Percentiles rank a stretch among this genome's conserved stretches.
phyloP scores from a whole-genome alignment of 2,797 vertebrate genomes.

The Siniperca undulata region DNA sequence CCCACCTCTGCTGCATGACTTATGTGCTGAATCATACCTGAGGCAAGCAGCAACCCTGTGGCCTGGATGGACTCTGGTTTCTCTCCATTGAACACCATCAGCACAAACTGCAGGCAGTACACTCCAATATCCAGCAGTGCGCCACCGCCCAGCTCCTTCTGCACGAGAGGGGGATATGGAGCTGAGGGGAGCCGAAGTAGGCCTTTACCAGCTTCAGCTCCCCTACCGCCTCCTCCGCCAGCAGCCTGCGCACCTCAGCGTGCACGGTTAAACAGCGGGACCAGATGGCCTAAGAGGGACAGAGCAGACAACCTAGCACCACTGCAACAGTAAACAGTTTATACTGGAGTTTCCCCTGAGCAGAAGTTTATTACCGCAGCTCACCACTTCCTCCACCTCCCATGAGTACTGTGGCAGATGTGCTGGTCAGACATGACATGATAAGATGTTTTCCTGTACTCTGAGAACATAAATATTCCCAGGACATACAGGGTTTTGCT shows the following conservation, averaged over 20 bases:
- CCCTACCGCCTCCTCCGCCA: conserved; percentile 80
- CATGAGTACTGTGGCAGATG: conserved; percentile 10
- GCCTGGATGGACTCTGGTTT: conserved; percentile 84
- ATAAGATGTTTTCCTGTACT: conserved; percentile 19
- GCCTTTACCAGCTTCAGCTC: conserved; percentile 83
- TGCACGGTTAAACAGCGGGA: conserved; percentile 85
- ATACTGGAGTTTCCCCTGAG: conserved; percentile 26
- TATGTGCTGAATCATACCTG: conserved; percentile 74
- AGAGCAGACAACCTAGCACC: conserved; percentile 36
- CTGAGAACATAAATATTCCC: conserved; percentile 1
- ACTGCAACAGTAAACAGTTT: conserved; percentile 8
- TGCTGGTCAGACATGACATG: conserved; percentile 16
- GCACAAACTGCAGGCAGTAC: conserved; percentile 87
- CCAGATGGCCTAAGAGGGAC: conserved; percentile 85
- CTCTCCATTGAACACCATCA: conserved; percentile 86
- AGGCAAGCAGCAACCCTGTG: conserved; percentile 78
- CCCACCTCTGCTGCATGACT: conserved; percentile 17
- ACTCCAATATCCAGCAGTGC: conserved; percentile 85
- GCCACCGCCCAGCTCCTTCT: conserved; percentile 85
- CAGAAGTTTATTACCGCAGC: conserved; percentile 17
- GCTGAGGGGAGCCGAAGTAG: conserved; percentile 79
- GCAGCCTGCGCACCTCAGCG: conserved; percentile 76
- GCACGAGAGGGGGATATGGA: conserved; percentile 52
- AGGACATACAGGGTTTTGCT: neutral
- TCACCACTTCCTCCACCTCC: conserved; percentile 12